Conservation (phyloP, 2,888 invertebrate species). For the Rutpela maculata region DNA sequence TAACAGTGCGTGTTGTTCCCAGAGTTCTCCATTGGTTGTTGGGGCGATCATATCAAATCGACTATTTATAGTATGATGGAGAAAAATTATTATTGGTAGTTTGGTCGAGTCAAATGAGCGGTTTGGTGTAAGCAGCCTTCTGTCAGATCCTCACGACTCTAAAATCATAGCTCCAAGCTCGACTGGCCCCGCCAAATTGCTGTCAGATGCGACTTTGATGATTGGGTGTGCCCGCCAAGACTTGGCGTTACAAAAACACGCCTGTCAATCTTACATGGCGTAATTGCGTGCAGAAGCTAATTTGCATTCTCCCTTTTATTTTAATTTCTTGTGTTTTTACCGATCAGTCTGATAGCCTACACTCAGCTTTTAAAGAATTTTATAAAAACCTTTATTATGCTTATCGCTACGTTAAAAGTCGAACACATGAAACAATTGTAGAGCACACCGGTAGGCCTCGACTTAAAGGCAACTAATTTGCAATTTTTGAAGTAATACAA, state of each 20-base stretch:
- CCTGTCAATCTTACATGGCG: slow-evolving; percentile 68
- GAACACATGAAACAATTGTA: not conserved
- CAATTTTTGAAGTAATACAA: not conserved
- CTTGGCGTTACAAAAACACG: slow-evolving; percentile 62
- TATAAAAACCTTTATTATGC: not conserved
- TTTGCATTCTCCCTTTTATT: slow-evolving; percentile 66
- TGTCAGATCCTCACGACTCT: slow-evolving; percentile 68
- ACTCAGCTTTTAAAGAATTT: not conserved
- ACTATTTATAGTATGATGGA: slow-evolving; percentile 74
- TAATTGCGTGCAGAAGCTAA: slow-evolving; percentile 68
- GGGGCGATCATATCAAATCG: slow-evolving; percentile 73
- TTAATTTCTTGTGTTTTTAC: slow-evolving; percentile 49
- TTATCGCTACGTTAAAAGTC: not conserved
- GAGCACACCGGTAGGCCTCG: not conserved
- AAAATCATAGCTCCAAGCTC: slow-evolving; percentile 70
- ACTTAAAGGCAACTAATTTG: no score
- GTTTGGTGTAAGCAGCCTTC: slow-evolving; percentile 66
- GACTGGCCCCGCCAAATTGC: slow-evolving; percentile 65
- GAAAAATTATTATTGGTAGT: slow-evolving; percentile 74
- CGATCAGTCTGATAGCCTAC: slow-evolving; percentile 26
- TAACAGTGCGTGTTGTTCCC: slow-evolving; percentile 72
- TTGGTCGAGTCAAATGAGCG: slow-evolving; percentile 70
- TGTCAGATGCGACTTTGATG: slow-evolving; percentile 73
- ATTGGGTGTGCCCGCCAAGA: slow-evolving; percentile 67
- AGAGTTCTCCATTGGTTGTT: slow-evolving; percentile 70